phyloP scores from a whole-genome alignment of 2,113 vertebrate species.

The Hippocampus mohnikei region DNA sequence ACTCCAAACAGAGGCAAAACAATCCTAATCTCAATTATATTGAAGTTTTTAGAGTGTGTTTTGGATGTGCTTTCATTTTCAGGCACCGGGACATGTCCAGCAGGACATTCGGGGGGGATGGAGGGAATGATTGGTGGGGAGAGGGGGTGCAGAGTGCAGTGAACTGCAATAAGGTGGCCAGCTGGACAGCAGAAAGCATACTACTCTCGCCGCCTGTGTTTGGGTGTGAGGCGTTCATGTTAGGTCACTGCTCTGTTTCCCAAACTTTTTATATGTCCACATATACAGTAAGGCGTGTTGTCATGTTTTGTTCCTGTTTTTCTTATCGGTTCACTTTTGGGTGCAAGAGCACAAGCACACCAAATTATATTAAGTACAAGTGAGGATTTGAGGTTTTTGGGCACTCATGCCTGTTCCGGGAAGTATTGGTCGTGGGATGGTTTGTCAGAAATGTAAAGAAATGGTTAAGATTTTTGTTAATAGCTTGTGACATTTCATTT shows the following conservation, averaged over 20 bases:
- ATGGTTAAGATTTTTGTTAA: no score
- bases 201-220: constrained; percentile 49
- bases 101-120: constrained; percentile 27
- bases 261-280: constrained; percentile 19
- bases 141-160: constrained; percentile 50
- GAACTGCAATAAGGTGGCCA: constrained; percentile 71
- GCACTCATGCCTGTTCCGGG: not conserved
- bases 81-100: constrained; percentile 33
- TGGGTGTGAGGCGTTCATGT: constrained; percentile 45
- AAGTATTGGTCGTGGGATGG: not conserved
- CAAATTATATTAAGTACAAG: not conserved
- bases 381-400: not conserved
- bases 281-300: not conserved
- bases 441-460: not conserved
- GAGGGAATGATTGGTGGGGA: constrained; percentile 23
- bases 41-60: constrained; percentile 25
- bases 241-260: constrained; percentile 23
- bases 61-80: constrained; percentile 37
- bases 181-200: constrained; percentile 68
- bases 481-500: no score
- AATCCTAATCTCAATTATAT: constrained; percentile 38
- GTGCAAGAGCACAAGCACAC: not conserved
- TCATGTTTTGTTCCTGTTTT: no score
- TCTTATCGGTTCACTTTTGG: no score
- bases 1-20: constrained; percentile 47